Evolutionary conservation across 2,888 invertebrate species (phyloP).

Genomic region (Habroteleia sp.): DNA sequence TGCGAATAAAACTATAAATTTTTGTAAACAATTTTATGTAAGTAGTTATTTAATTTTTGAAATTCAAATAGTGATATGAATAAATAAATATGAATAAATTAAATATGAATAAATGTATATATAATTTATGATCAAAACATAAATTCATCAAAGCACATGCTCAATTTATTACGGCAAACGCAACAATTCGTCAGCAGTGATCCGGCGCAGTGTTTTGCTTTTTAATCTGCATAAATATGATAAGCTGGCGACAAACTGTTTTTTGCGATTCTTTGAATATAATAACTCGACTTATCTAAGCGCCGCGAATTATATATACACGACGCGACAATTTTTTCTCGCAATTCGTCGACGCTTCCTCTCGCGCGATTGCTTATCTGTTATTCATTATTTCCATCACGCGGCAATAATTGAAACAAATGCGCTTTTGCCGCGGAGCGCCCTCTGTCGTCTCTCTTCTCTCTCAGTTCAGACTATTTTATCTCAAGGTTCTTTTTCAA

Average conservation of each 20-base stretch:
- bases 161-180: slow-evolving; percentile 46
- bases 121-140: slow-evolving; percentile 20
- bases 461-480: too few species aligned
- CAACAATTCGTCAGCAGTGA: slow-evolving; percentile 24
- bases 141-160: slow-evolving; percentile 34
- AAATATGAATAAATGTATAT: slow-evolving; percentile 7
- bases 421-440: background rate
- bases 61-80: too few species aligned
- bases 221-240: slow-evolving; percentile 51
- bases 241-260: slow-evolving; percentile 45
- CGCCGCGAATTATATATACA: too few species aligned
- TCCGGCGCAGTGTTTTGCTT: slow-evolving; percentile 27
- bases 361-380: slow-evolving; percentile 18
- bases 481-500: slow-evolving; percentile 13
- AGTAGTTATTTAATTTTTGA: too few species aligned
- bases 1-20: too few species aligned
- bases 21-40: too few species aligned
- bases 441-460: background rate
- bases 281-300: too few species aligned
- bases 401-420: slow-evolving; percentile 22
- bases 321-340: background rate
- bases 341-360: slow-evolving; percentile 15
- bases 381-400: slow-evolving; percentile 13
- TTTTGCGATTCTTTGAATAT: too few species aligned
- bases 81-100: too few species aligned